Conservation (phyloP, 2,797 vertebrate species). For the Centropyge bicolor region DNA sequence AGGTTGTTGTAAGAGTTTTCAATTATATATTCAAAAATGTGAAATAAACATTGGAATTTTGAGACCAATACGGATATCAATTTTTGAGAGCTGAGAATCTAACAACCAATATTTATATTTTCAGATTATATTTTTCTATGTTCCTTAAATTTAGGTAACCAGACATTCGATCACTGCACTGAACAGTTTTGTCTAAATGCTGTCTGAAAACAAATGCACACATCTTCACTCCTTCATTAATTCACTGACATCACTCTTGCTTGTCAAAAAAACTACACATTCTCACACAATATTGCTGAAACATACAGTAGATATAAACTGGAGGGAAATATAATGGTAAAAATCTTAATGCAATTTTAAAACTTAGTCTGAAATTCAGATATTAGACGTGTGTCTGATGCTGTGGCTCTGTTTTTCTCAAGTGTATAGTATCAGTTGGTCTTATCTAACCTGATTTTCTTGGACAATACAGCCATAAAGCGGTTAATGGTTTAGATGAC, state of each 20-base stretch:
- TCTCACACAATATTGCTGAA: conserved; percentile 1
- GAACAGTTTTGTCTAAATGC: neutral
- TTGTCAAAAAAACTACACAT: neutral
- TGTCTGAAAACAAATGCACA: neutral
- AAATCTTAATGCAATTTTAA: neutral
- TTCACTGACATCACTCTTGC: too few relatives aligned
- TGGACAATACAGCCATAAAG: conserved; percentile 11
- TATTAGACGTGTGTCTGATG: conserved; percentile 9
- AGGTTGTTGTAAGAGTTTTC: neutral
- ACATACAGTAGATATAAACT: neutral
- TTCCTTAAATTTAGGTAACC: neutral
- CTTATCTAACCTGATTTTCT: neutral
- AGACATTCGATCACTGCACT: neutral
- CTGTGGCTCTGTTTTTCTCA: neutral
- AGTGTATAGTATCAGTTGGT: neutral
- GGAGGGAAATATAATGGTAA: neutral
- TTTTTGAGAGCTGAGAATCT: neutral
- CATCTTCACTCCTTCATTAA: conserved; percentile 38
- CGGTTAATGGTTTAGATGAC: neutral
- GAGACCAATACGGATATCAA: too few relatives aligned
- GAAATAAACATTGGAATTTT: neutral
- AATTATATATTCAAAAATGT: conserved; percentile 10
- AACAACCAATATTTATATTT: neutral
- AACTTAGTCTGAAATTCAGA: neutral
- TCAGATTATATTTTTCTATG: neutral